A percentile compares a stretch with the other conserved stretches of the same genome.
Evolutionary conservation across 2,888 invertebrate species (phyloP).

Genomic region (Lycophotia porphyrea): DNA sequence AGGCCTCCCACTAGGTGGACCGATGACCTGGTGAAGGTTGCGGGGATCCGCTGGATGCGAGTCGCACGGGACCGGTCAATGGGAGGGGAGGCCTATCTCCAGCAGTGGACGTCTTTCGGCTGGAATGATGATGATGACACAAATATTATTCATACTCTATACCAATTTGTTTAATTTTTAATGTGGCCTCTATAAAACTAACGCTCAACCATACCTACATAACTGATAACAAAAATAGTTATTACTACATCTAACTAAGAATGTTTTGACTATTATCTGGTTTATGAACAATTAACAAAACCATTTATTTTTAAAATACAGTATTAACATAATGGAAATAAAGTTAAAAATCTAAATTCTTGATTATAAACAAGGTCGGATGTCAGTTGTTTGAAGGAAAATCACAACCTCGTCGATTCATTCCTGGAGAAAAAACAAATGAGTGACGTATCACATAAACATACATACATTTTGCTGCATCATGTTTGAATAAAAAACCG

Average conservation of each 20-base stretch:
- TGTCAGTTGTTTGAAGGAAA: background rate
- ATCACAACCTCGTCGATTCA: conserved; percentile 11
- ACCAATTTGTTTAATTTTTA: conserved; percentile 41
- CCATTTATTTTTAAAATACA: conserved; percentile 15
- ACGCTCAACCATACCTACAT: conserved; percentile 32
- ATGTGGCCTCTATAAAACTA: conserved; percentile 55
- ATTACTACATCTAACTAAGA: conserved; percentile 40
- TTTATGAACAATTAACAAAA: conserved; percentile 40
- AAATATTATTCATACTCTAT: conserved; percentile 18
- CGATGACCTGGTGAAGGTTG: no score
- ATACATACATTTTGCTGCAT: background rate
- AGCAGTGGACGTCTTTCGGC: no score
- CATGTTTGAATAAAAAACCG: no score
- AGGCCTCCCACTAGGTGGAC: no score
- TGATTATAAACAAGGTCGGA: background rate
- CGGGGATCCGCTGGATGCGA: no score
- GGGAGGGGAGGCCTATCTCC: no score
- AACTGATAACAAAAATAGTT: conserved; percentile 58
- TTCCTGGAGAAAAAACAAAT: conserved; percentile 7
- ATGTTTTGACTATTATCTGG: conserved; percentile 57
- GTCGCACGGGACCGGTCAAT: no score
- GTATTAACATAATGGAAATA: conserved; percentile 1
- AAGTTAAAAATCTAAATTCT: background rate
- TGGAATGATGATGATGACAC: no score
- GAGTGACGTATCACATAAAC: background rate